Evolutionary conservation across 2,113 vertebrate genomes (phyloP).

Genomic region (Bombycilla garrulus): DNA sequence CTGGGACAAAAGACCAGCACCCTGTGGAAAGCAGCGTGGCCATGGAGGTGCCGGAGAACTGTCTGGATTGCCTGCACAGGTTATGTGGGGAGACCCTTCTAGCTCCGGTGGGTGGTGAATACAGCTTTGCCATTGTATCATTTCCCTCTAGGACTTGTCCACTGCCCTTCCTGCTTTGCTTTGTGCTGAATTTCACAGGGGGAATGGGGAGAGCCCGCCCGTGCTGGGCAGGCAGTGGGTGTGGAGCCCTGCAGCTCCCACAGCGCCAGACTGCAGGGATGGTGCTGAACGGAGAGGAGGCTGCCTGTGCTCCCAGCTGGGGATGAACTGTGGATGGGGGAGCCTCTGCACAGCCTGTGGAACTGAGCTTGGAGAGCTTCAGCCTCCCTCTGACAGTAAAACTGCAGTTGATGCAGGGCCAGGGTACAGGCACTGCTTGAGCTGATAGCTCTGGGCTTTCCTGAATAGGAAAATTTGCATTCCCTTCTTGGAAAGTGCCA

Average conservation of each 20-base stretch:
- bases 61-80: neutral
- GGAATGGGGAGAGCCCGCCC: accelerated
- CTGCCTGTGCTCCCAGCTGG: accelerated
- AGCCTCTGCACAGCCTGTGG: accelerated
- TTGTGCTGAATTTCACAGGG: accelerated
- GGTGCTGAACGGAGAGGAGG: neutral
- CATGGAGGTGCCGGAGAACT: neutral
- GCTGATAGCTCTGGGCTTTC: neutral
- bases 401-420: neutral
- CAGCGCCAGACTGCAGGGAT: neutral
- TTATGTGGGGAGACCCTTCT: neutral
- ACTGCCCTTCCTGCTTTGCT: neutral
- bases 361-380: neutral
- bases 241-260: neutral
- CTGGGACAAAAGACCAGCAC: neutral
- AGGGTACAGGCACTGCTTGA: neutral
- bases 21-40: neutral
- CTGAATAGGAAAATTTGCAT: slow-evolving; percentile 1
- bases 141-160: neutral
- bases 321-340: accelerated
- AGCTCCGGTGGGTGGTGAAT: neutral
- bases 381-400: neutral
- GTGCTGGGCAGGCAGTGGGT: neutral
- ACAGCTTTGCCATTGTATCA: neutral
- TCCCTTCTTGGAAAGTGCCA: neutral